Evolutionary conservation across 1,140 invertebrate species (phyloP), one percentile per base, ranked within the genome.

Genomic region (Polypedilum pembai): DNA sequence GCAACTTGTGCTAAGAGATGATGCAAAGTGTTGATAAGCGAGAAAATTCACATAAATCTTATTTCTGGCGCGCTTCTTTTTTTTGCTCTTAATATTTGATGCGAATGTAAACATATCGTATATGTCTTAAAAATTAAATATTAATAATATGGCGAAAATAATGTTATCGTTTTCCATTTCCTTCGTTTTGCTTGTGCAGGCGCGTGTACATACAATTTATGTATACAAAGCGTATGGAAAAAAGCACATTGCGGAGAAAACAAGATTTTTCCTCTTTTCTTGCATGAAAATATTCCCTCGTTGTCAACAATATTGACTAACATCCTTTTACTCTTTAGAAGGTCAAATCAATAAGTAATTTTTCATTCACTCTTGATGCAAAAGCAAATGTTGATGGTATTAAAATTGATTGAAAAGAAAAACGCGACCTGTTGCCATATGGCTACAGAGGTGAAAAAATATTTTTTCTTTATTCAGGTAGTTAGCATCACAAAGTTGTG

Each of bases 261-360:
- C 7, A 56, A 8, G 12, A 56, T 15, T 56, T n/a, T 56, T 56
- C n/a, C 15, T 56, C 45, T 56, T 1, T 33, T 33, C n/a, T 33
- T 3, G 24, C 5, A 33, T 5, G 24, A 33, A 33, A 33, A 33
- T 3, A 33, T 33, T 33, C 45, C n/a, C 45, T n/a, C 12, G 45
- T 12, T 56, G 45, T n/a, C 45, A 56, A 12, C 41, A 12, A 56
- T 56, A 15, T 56, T 15, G 41, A 12, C 45, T 56, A n/a, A 4
- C 12, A 56, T 56, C 12, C 45, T 56, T 56, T n/a, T 56, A 3
- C 45, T 12, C 45, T 15, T n/a, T 69, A 3, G 17, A 69, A 69
- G 17, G 65, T 21, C 65, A 69, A 69, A 69, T 69, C 65, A 69
- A 69, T 69, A 69, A 69, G 65, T 69, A n/a, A 69, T 69, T 69